These are phyloP conservation scores for Pachyseris speciosa DNA, from an alignment of 64 coral and sea anemone species.

Conservation along the genomic window DNA sequence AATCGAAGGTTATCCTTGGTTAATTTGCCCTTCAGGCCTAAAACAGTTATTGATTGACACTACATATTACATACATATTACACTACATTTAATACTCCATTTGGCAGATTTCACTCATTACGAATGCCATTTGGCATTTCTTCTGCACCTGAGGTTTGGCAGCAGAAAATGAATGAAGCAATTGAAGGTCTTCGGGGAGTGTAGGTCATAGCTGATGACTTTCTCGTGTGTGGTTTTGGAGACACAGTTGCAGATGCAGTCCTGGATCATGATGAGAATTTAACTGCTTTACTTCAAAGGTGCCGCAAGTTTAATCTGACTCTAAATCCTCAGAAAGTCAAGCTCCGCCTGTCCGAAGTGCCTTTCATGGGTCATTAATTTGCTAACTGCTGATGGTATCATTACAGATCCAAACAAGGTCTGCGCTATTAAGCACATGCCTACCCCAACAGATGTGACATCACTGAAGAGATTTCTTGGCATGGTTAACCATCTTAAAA, in stretches of 20 bases:
- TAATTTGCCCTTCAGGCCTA: too few relatives aligned
- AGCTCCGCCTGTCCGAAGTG: constrained; percentile 11
- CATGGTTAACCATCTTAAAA: constrained; percentile 37
- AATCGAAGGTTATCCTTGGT: too few relatives aligned
- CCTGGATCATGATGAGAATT: constrained; percentile 32
- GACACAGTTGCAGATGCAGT: constrained; percentile 49
- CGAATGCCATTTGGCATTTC: constrained; percentile 22
- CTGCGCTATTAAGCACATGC: constrained; percentile 37
- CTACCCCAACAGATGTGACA: constrained; percentile 52
- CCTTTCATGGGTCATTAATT: constrained; percentile 63
- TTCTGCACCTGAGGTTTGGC: constrained; percentile 17
- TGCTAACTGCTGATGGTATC: constrained; percentile 52
- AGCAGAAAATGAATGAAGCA: constrained; percentile 8
- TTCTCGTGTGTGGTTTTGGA: constrained; percentile 33
- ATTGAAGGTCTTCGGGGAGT: constrained; percentile 35
- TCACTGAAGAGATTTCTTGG: constrained; percentile 62
- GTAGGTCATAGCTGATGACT: too few relatives aligned
- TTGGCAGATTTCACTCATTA: background rate
- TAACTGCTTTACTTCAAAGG: constrained; percentile 18
- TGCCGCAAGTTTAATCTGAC: constrained; percentile 35
- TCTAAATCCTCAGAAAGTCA: constrained; percentile 52
- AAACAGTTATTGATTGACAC: too few relatives aligned
- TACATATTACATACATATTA: too few relatives aligned
- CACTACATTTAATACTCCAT: constrained; percentile 5
- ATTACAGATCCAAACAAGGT: constrained; percentile 62